phyloP scores from a whole-genome alignment of 1,140 invertebrate species.

The Drosophila nasuta region DNA sequence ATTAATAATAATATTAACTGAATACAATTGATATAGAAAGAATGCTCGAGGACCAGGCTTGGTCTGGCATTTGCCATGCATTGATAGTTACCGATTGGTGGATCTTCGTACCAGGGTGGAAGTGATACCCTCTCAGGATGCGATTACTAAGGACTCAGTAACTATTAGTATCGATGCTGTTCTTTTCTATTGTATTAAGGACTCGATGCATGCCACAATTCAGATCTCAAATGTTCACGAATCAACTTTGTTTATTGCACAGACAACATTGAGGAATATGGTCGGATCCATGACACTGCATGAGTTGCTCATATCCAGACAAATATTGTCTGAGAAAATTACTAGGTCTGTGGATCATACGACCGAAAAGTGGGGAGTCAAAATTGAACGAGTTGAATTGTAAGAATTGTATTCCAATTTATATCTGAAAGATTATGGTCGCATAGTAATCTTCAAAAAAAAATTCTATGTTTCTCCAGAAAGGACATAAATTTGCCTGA shows the following conservation, averaged over 20 bases:
- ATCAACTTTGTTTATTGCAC: constrained; percentile 88
- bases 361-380: constrained; percentile 93
- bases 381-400: constrained; percentile 98
- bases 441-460: too few species aligned
- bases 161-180: constrained; percentile 92
- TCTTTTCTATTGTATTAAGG: constrained; percentile 91
- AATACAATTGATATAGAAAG: constrained; percentile 11
- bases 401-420: constrained; percentile 77
- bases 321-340: constrained; percentile 56
- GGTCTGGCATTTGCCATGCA: constrained; percentile 91
- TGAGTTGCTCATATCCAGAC: constrained; percentile 86
- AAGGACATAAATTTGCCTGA: constrained; percentile 95
- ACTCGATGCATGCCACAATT: constrained; percentile 92
- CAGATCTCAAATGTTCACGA: constrained; percentile 93
- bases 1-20: not conserved
- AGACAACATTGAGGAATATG: constrained; percentile 89
- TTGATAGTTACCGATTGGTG: constrained; percentile 90
- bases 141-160: constrained; percentile 91
- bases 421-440: too few species aligned
- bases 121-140: constrained; percentile 90
- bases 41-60: constrained; percentile 84
- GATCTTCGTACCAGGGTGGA: constrained; percentile 90
- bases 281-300: constrained; percentile 90
- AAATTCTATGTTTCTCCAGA: constrained; percentile 84
- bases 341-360: constrained; percentile 55